Base-by-base conservation (phyloP, 2,113 vertebrate species). In the Zosterops hypoxanthus region DNA sequence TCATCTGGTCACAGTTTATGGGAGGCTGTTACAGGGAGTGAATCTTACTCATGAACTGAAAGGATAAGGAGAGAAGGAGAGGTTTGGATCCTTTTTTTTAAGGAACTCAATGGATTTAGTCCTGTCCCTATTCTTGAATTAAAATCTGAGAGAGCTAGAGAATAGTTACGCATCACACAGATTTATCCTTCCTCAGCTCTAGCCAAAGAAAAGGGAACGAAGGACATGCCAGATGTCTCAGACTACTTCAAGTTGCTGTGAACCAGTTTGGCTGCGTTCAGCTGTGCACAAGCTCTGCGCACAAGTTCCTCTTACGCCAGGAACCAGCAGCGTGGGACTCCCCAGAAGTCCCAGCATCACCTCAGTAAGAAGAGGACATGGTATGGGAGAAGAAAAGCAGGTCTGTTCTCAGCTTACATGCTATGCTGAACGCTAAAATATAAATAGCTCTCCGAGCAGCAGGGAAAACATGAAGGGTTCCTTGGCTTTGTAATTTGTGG, bases 381-480 rank as follows among this genome's bases (percentile, higher is more conserved):
- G 64, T 47, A 90, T 72, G 71, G 82, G 88, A 96, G 95, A 96
- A 92, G 89, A 87, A 92, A 95, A 95, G 46, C 84, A 91, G 86
- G 93, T 86, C 91, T 95, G 91, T 81, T 97, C 95, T 92, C 95
- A 92, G 81, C 91, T 94, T 92, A 92, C 25, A 7, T 76, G 83
- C 66, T 79, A 44, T 92, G 87, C 71, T 5, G 33, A 96, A 90
- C 46, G n/a, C 76, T 90, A 75, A 88, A 90, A 88, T 81, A 96
- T 88, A 97, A 97, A 97, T 93, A 96, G 88, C 82, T 92, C 50
- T 85, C 66, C 0, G 1, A 96, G 88, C 94, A 97, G 96, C 96
- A 90, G 96, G 95, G 92, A 88, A 90, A 95, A 95, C 90, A 93
- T 80, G 92, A 95, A 97, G 92, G 88, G 79, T 93, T 90, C 94